Percentiles rank a stretch among this genome's conserved stretches.
Conservation (phyloP, 2,113 vertebrate species). For the Channa maculata region DNA sequence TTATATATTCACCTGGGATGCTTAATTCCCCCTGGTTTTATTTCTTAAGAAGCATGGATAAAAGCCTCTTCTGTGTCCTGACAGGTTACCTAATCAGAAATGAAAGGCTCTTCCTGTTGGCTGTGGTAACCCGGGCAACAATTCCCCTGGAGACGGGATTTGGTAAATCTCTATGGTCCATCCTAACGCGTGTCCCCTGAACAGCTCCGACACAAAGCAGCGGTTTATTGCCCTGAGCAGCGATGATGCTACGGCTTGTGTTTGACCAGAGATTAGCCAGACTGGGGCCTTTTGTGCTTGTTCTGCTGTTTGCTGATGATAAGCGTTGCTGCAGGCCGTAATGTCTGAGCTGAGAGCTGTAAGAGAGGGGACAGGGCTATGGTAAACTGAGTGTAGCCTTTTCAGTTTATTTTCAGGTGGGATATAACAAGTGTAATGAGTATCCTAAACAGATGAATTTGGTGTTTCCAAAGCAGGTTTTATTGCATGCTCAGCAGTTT, state of each 20-base stretch:
- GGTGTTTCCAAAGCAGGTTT: not conserved
- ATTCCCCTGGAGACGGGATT: constrained; percentile 64
- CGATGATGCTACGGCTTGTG: constrained; percentile 73
- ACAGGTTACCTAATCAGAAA: constrained; percentile 67
- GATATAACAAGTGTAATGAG: not conserved
- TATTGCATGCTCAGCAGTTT: not conserved
- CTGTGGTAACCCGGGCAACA: constrained; percentile 70
- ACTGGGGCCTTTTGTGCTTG: constrained; percentile 74
- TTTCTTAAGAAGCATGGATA: constrained; percentile 32
- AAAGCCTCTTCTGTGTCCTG: constrained; percentile 41
- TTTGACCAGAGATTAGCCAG: constrained; percentile 81
- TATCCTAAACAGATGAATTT: not conserved
- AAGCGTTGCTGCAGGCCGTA: constrained; percentile 66
- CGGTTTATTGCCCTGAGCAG: constrained; percentile 70
- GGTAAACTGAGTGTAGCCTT: constrained; percentile 28
- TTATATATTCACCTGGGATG: constrained; percentile 1
- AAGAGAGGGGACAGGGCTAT: constrained; percentile 18
- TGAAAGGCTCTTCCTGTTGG: constrained; percentile 68
- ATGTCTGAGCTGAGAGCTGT: constrained; percentile 40
- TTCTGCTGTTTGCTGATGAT: constrained; percentile 79
- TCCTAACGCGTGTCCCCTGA: constrained; percentile 59
- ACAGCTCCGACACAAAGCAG: constrained; percentile 65
- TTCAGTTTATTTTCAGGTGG: not conserved
- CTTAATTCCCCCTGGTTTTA: constrained; percentile 12
- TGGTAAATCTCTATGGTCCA: constrained; percentile 67